Conservation (phyloP, 2,888 invertebrate species). For the Ceraclea dissimilis region DNA sequence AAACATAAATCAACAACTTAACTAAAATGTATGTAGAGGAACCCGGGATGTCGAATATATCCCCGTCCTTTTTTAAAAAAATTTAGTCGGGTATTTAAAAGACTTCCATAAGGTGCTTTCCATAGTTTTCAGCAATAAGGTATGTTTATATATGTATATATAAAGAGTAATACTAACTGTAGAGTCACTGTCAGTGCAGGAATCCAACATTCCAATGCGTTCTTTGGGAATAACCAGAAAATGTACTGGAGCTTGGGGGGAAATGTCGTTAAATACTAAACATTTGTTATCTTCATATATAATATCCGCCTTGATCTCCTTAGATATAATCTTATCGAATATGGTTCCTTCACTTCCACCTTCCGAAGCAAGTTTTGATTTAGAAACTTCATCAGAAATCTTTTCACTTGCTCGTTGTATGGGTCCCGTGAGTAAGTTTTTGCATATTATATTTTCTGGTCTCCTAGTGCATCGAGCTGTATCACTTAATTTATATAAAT, state of each 20-base stretch:
- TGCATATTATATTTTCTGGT: too few species aligned
- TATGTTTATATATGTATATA: background rate
- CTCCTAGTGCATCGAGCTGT: too few species aligned
- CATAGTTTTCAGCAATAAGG: too few species aligned
- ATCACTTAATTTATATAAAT: too few species aligned
- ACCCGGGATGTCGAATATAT: too few species aligned
- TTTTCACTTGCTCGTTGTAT: background rate
- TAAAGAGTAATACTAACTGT: constrained; percentile 36
- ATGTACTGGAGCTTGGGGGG: constrained; percentile 77
- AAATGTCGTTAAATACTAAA: constrained; percentile 72
- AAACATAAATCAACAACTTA: background rate
- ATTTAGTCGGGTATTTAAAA: too few species aligned
- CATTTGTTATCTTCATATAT: constrained; percentile 76
- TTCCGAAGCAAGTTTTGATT: constrained; percentile 35
- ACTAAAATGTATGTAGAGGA: too few species aligned
- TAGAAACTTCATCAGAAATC: constrained; percentile 33
- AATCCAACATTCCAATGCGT: constrained; percentile 57
- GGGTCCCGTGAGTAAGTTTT: too few species aligned
- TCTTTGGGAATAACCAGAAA: constrained; percentile 78
- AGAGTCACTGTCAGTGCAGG: constrained; percentile 52
- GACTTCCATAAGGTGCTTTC: too few species aligned
- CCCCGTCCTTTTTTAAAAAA: too few species aligned
- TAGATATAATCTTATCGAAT: constrained; percentile 71
- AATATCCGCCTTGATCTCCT: constrained; percentile 72
- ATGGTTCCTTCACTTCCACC: constrained; percentile 51